Conservation (phyloP, 2,888 invertebrate genomes). For the Ptychoptera albimana region DNA sequence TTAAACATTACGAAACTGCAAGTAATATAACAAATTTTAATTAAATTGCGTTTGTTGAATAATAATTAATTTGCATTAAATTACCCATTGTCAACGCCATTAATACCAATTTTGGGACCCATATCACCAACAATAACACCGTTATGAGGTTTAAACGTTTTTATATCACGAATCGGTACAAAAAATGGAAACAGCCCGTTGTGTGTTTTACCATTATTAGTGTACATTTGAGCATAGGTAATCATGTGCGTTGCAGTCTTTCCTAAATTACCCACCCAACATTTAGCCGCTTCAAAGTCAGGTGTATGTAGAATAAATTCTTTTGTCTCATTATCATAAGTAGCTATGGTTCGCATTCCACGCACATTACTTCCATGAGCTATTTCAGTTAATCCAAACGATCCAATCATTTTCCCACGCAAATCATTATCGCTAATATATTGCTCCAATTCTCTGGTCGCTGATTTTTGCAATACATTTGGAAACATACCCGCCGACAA, state of each 20-base stretch:
- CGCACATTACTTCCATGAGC: constrained; percentile 84
- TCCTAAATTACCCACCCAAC: constrained; percentile 73
- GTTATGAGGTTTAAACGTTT: constrained; percentile 51
- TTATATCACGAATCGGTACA: constrained; percentile 66
- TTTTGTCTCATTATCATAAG: constrained; percentile 53
- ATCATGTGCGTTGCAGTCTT: constrained; percentile 74
- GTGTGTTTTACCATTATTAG: constrained; percentile 58
- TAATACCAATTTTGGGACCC: constrained; percentile 81
- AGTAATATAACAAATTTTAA: constrained; percentile 5
- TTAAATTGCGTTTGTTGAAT: not conserved
- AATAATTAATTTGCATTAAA: not conserved
- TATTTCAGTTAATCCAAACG: constrained; percentile 79
- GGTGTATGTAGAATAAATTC: constrained; percentile 61
- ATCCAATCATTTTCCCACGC: constrained; percentile 39
- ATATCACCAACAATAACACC: constrained; percentile 82
- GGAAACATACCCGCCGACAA: constrained; percentile 50
- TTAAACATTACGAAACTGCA: constrained; percentile 56
- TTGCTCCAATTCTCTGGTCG: constrained; percentile 43
- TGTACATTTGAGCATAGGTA: constrained; percentile 76
- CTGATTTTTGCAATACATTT: constrained; percentile 45
- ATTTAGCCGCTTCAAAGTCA: constrained; percentile 61
- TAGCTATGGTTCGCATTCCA: constrained; percentile 73
- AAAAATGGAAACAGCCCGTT: constrained; percentile 72
- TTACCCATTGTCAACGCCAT: constrained; percentile 88
- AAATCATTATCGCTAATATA: constrained; percentile 27